These are phyloP conservation scores for Excalfactoria chinensis DNA, from an alignment of 2,113 vertebrate species.

Conservation along the genomic window DNA sequence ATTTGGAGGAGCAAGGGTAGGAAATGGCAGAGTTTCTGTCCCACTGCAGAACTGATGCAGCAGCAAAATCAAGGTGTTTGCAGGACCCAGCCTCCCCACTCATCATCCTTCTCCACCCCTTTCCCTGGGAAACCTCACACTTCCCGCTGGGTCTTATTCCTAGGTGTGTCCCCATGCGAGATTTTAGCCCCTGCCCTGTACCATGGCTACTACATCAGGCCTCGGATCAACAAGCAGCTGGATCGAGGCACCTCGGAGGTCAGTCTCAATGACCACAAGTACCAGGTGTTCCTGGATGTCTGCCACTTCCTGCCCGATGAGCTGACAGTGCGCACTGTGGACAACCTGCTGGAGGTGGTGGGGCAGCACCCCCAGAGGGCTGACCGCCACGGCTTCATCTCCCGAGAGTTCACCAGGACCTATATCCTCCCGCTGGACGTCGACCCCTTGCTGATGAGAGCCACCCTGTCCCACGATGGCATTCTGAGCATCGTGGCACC, in stretches of 20 bases:
- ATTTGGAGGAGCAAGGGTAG: neutral
- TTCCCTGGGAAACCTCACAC: neutral
- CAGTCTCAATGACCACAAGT: conserved; percentile 83
- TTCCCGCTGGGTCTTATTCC: neutral
- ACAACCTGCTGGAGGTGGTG: conserved; percentile 88
- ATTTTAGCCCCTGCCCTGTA: conserved; percentile 85
- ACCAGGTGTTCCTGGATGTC: conserved; percentile 85
- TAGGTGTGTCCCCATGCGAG: conserved; percentile 84
- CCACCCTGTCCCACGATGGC: conserved; percentile 84
- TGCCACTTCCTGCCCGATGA: conserved; percentile 88
- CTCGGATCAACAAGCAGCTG: conserved; percentile 79
- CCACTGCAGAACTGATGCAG: neutral
- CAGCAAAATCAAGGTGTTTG: neutral
- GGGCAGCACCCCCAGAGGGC: conserved; percentile 84
- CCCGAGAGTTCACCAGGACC: conserved; percentile 87
- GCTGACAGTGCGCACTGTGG: conserved; percentile 84
- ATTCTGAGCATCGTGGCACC: conserved; percentile 85
- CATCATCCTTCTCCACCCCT: neutral
- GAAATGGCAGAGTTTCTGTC: neutral
- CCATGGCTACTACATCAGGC: conserved; percentile 89
- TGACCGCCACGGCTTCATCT: conserved; percentile 86
- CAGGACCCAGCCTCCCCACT: neutral
- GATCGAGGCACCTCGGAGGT: conserved; percentile 85
- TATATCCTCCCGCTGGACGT: conserved; percentile 88
- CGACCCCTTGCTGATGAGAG: conserved; percentile 82